These are phyloP conservation scores for Crenuchus spilurus DNA, from an alignment of 2,797 vertebrate genomes.

Conservation along the genomic window DNA sequence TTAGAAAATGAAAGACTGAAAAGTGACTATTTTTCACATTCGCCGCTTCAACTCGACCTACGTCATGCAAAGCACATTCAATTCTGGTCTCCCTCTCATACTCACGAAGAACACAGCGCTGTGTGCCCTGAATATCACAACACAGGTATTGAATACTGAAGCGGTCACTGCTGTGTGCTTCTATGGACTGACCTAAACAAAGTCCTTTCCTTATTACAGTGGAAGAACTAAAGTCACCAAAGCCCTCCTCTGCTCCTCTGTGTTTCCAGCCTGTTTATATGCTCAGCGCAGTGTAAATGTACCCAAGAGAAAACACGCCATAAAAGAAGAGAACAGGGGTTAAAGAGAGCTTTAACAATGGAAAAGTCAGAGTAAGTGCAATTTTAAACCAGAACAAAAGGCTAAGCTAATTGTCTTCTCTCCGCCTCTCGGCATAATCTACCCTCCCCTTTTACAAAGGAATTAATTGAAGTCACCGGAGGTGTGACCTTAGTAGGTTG, in stretches of 20 bases:
- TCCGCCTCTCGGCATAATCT: constrained; percentile 21
- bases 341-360: constrained; percentile 55
- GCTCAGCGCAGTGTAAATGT: constrained; percentile 54
- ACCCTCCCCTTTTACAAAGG: constrained; percentile 15
- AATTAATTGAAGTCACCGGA: constrained; percentile 53
- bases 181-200: constrained; percentile 23
- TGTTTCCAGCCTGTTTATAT: constrained; percentile 59
- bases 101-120: no score
- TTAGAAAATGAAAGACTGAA: constrained; percentile 45
- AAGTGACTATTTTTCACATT: constrained; percentile 25
- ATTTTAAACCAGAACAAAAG: constrained; percentile 58
- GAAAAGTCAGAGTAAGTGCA: constrained; percentile 56
- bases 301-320: constrained; percentile 59
- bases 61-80: neutral
- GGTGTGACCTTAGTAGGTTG: constrained; percentile 47
- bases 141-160: no score
- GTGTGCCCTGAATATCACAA: no score
- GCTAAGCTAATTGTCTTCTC: constrained; percentile 40
- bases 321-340: constrained; percentile 52
- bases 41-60: constrained; percentile 17
- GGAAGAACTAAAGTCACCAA: constrained; percentile 47
- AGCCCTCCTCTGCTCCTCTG: constrained; percentile 29
- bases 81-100: no score
- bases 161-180: neutral
- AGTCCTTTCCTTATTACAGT: constrained; percentile 35